Evolutionary conservation across 2,888 invertebrate species (phyloP).

Genomic region (Idaea straminata): DNA sequence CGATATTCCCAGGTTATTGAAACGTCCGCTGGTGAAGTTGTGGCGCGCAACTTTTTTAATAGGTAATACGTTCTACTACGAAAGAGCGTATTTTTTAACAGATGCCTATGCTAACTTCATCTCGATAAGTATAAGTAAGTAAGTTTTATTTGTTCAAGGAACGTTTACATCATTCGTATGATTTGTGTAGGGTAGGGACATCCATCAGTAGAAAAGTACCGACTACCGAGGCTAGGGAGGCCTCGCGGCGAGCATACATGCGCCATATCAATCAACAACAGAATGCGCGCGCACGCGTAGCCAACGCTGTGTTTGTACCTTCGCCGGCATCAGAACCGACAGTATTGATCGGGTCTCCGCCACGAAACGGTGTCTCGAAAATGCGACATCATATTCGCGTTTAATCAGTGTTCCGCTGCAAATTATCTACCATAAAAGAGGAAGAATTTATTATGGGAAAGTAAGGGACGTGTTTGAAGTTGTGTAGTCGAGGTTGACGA

Average conservation of each 20-base stretch:
- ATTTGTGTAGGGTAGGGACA: background rate
- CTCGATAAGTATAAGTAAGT: too few species aligned
- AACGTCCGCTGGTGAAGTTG: too few species aligned
- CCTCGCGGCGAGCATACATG: constrained; percentile 50
- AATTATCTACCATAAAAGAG: constrained; percentile 25
- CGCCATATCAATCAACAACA: constrained; percentile 69
- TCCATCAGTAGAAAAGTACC: constrained; percentile 3
- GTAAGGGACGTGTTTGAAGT: constrained; percentile 47
- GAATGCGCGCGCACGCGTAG: constrained; percentile 71
- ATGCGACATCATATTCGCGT: constrained; percentile 57
- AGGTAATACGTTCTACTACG: too few species aligned
- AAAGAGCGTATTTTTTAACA: too few species aligned
- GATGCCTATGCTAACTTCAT: too few species aligned
- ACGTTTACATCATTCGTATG: background rate
- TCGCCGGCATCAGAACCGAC: constrained; percentile 53
- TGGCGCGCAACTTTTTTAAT: too few species aligned
- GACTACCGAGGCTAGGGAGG: constrained; percentile 35
- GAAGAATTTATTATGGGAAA: constrained; percentile 41
- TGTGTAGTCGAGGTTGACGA: constrained; percentile 43
- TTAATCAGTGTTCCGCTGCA: constrained; percentile 45
- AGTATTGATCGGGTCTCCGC: constrained; percentile 75
- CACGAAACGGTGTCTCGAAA: constrained; percentile 61
- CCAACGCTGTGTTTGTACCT: constrained; percentile 59
- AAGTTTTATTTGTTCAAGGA: too few species aligned
- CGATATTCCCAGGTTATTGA: too few species aligned